phyloP scores from a whole-genome alignment of 1,140 invertebrate species.

The Drosophila pectinifera region DNA sequence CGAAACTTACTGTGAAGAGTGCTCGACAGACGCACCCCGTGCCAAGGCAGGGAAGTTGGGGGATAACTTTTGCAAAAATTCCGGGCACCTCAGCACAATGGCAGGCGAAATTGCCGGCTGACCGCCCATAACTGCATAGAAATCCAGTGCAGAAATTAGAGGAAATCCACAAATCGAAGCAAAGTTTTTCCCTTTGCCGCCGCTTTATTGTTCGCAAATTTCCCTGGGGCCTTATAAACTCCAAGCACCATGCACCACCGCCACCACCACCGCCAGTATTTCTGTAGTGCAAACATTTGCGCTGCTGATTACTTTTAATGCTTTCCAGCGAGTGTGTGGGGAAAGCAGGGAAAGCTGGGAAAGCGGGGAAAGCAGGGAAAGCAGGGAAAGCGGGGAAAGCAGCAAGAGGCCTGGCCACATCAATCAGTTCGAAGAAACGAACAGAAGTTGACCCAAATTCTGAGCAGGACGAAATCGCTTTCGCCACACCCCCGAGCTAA shows the following conservation, averaged over 20 bases:
- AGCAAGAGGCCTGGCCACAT: slow-evolving; percentile 42
- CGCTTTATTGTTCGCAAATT: slow-evolving; percentile 79
- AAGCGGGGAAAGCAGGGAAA: slow-evolving; percentile 18
- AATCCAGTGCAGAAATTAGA: slow-evolving; percentile 60
- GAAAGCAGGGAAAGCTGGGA: too few species aligned
- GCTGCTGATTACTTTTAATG: slow-evolving; percentile 81
- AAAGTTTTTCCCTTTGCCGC: slow-evolving; percentile 41
- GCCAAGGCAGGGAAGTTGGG: slow-evolving; percentile 7
- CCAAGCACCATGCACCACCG: slow-evolving; percentile 9
- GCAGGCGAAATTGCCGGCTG: slow-evolving; percentile 32
- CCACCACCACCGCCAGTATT: slow-evolving; percentile 18
- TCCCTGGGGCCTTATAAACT: slow-evolving; percentile 68
- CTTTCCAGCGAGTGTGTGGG: slow-evolving; percentile 64
- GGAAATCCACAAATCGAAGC: slow-evolving; percentile 59
- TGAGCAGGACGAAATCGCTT: slow-evolving; percentile 20
- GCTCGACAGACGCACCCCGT: slow-evolving; percentile 36
- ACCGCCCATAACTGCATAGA: slow-evolving; percentile 57
- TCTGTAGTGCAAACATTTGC: slow-evolving; percentile 74
- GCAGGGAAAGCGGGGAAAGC: slow-evolving; percentile 17
- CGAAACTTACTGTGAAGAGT: slow-evolving; percentile 43
- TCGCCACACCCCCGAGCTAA: slow-evolving; percentile 21
- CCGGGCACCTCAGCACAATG: slow-evolving; percentile 43
- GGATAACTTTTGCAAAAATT: slow-evolving; percentile 28
- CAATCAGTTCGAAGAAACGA: slow-evolving; percentile 50
- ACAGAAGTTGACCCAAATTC: slow-evolving; percentile 45